Conservation (phyloP, 1,140 invertebrate genomes). For the Drosophila yakuba region DNA sequence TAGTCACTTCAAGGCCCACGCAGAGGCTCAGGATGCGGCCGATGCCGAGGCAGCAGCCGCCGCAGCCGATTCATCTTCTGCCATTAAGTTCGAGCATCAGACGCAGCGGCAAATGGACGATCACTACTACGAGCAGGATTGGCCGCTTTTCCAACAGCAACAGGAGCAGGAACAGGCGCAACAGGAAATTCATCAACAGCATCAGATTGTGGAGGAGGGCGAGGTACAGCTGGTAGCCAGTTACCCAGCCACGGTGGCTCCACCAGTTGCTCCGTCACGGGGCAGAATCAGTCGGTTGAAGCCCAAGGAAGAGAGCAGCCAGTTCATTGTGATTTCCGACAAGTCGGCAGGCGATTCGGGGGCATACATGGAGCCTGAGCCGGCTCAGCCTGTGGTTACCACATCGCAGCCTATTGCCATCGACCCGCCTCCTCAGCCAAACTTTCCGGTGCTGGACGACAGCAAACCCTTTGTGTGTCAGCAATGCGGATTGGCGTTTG, state of each 20-base stretch:
- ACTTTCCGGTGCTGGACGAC: conserved; percentile 88
- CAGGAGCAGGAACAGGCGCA: conserved; percentile 29
- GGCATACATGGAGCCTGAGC: conserved; percentile 46
- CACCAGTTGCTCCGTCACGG: conserved; percentile 42
- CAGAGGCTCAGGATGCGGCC: conserved; percentile 86
- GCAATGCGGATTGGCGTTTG: conserved; percentile 91
- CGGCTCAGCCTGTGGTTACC: conserved; percentile 8
- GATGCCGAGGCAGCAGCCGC: conserved; percentile 83
- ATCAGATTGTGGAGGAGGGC: conserved; percentile 32
- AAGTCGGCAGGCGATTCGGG: conserved; percentile 29
- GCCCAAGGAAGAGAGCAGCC: conserved; percentile 72
- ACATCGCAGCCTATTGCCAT: conserved; percentile 9
- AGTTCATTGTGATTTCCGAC: conserved; percentile 60
- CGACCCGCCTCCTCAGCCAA: conserved; percentile 46
- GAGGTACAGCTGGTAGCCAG: conserved; percentile 25
- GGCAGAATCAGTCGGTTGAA: conserved; percentile 76
- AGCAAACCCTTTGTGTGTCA: conserved; percentile 92
- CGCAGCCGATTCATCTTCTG: conserved; percentile 41
- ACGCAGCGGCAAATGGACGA: conserved; percentile 58
- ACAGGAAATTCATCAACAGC: conserved; percentile 7
- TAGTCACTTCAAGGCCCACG: conserved; percentile 93
- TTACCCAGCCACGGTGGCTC: conserved; percentile 21
- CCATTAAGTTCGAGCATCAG: conserved; percentile 64
- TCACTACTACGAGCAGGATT: conserved; percentile 81
- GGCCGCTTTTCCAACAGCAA: conserved; percentile 57